Evolutionary conservation across 2,797 vertebrate genomes (phyloP).

Genomic region (Nyctalus aviator): DNA sequence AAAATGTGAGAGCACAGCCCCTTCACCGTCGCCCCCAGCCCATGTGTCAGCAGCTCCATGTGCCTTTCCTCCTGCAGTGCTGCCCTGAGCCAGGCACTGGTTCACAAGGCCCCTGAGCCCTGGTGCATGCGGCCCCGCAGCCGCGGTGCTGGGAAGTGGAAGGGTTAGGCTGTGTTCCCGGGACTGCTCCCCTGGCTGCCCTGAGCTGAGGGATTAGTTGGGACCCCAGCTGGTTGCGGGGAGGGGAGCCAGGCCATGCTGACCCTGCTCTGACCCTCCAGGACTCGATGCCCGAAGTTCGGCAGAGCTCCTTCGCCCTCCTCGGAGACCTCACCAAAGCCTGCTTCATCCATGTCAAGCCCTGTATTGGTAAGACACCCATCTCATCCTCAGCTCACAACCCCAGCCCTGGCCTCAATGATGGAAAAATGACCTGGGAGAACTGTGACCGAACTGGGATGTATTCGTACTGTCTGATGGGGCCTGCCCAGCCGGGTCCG

Average conservation of each 20-base stretch:
- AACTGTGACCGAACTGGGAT: conserved; percentile 11
- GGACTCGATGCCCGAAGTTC: conserved; percentile 97
- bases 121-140: neutral
- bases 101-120: neutral
- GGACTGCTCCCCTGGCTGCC: neutral
- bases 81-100: neutral
- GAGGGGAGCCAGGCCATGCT: neutral
- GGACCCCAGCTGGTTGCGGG: neutral
- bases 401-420: conserved; percentile 42
- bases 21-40: rapidly evolving
- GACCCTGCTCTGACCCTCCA: conserved; percentile 66
- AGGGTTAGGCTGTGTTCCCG: neutral
- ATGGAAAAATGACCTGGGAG: conserved; percentile 41
- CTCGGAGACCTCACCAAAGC: conserved; percentile 96
- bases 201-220: neutral
- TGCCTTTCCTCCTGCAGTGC: rapidly evolving
- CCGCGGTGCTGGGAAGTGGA: neutral
- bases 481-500: neutral
- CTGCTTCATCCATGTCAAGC: conserved; percentile 96
- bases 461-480: conserved; percentile 77
- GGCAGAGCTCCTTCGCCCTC: conserved; percentile 96
- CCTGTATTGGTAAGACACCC: conserved; percentile 92
- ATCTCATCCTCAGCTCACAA: neutral
- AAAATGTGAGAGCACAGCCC: neutral
- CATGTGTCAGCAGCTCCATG: neutral